phyloP scores from a whole-genome alignment of 1,140 invertebrate species.

The Lepeophtheirus salmonis region DNA sequence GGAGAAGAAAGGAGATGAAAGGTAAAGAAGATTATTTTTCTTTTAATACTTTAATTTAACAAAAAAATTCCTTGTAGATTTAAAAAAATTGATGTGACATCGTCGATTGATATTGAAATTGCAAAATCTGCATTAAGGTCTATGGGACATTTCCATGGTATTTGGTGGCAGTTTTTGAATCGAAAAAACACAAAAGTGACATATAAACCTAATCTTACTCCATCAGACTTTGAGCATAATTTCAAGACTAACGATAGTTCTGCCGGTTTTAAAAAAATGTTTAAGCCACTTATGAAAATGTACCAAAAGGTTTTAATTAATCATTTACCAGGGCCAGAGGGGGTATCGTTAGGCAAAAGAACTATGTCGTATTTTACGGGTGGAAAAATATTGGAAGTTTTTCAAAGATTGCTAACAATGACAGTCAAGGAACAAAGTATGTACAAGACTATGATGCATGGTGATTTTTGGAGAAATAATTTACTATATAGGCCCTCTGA shows the following conservation, averaged over 20 bases:
- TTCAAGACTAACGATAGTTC: not conserved
- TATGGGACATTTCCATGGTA: not conserved
- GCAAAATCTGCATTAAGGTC: not conserved
- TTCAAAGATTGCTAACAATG: not conserved
- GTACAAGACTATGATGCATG: not conserved
- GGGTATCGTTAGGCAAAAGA: not conserved
- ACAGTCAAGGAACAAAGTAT: not conserved
- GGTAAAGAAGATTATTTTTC: not conserved
- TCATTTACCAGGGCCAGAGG: not conserved
- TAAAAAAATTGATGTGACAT: too few relatives aligned
- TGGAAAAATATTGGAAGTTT: not conserved
- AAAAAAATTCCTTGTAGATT: too few relatives aligned
- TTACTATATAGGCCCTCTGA: not conserved
- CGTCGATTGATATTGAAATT: not conserved
- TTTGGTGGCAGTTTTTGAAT: not conserved
- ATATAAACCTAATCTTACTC: not conserved
- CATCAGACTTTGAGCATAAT: not conserved
- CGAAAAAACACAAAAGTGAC: not conserved
- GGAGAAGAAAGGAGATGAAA: not conserved
- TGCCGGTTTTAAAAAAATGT: not conserved
- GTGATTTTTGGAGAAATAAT: not conserved
- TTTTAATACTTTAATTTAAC: too few relatives aligned
- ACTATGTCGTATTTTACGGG: not conserved
- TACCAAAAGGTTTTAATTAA: not conserved
- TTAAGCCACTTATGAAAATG: not conserved